Base-by-base conservation (phyloP, 35 echinoderm and acorn worm species). In the Apostichopus parvimensis region DNA sequence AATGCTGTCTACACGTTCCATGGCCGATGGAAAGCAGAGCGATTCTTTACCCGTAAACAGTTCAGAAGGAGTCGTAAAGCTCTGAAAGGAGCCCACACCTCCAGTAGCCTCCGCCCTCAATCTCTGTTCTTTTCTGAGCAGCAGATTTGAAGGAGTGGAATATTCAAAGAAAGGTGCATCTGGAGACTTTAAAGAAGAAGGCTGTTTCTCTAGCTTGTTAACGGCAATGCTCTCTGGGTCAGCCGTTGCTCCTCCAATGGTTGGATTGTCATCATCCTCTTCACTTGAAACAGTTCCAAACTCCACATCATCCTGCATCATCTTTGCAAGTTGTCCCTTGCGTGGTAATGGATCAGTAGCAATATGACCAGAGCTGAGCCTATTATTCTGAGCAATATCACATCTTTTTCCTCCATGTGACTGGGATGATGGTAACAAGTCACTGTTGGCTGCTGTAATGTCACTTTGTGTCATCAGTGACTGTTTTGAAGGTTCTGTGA, bases 11-110 rank as follows among this genome's bases (percentile, higher is more conserved):
- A 45, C 34, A 25, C 52, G 21, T 14, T 73, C 26, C 9, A 68
- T 72, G 22, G 58, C 15, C 4, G 86, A 11, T 0, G 57, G 53
- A 84, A 13, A 88, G 15, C 55, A 15, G 4, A 25, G 23, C 14
- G 45, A 24, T 12, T 68, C 21, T 17, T 88, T 88, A 18, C 13
- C 22, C 86, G 2, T 73, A 20, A 88, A 72, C 15, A 88, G 86
- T 54, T 60, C 86, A 1, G 86, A 88, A n/a, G 86, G 86, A 2
- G 86, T 54, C 12, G 86, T 88, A 54, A 88, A 88, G 64, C 86
- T 88, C 86, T 88, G 57, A 88, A 88, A 88, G 8, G 86, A 88
- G 10, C 64, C 86, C 17, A 88, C 86, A 6, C 86, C 86, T 62
- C 6, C 86, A 72, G 64, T 64, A 72, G 8, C 24, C 62, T 88